Base-by-base conservation (phyloP, 1,140 invertebrate genomes). In the Drosophila pandora region DNA sequence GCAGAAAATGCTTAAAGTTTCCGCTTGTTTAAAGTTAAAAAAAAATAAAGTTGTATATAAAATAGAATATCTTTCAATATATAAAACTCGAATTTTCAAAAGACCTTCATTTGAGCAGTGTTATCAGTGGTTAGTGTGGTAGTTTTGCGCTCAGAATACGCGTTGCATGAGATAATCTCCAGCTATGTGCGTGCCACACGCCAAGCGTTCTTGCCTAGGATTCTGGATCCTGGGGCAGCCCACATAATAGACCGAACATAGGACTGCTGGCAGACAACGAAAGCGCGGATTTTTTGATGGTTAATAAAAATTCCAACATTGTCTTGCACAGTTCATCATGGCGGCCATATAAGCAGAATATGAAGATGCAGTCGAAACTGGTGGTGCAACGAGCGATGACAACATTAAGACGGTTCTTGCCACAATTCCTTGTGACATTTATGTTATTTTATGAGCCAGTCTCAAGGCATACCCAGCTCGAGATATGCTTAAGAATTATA, bases 231-330 rank as follows among this genome's bases (percentile, higher is more conserved):
- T 57, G 69, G 48, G 32, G 58, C 49, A 43, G 34, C 32, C 34
- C 59, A 34, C 43, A 23, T 10, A 47, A 47, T 22, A 47, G 43
- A 21, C 5, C 34, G 32, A 25, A 34, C 25, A 8, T 8, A 23
- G 21, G 17, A 5, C 28, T 13, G 34, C 60, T 64, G 32, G 41
- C 55, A 39, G 45, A 12, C 72, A 47, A 37, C 70, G 64, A 39
- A 25, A 73, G 53, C 62, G 71, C 71, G 75, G 71, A 82, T 88
- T 89, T 84, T 70, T 83, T 88, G 83, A 88, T 88, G 83, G 83
- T 88, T 88, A 88, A 88, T 88, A 88, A 88, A 88, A 88, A 88
- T 88, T 88, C 83, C 83, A 88, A 88, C 83, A 88, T 88, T 88
- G 83, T 88, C 83, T 88, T 60, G 63, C 53, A 64, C 78, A 88